Percentiles rank a stretch among this genome's conserved stretches.
Conservation (phyloP, 2,113 vertebrate species). For the Indri indri region DNA sequence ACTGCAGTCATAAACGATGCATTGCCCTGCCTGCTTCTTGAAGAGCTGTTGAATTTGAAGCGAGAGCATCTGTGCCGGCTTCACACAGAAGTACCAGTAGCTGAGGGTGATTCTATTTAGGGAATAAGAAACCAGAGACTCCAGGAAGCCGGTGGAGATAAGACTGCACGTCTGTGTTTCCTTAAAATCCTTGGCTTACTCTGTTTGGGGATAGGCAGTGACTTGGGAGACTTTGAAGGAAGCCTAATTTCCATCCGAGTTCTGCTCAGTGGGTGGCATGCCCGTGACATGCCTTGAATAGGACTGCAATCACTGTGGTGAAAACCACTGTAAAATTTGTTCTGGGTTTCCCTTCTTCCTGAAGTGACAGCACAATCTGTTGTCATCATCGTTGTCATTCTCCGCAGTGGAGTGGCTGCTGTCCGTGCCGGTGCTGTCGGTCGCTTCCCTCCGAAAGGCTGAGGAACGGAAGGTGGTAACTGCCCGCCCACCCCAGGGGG, state of each 20-base stretch:
- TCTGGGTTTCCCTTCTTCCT: conserved; percentile 65
- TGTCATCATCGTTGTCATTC: not conserved
- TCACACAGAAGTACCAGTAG: not conserved
- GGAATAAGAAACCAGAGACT: not conserved
- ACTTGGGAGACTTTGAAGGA: conserved; percentile 48
- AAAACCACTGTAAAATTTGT: conserved; percentile 67
- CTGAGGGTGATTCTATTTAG: not conserved
- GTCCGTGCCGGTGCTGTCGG: not conserved
- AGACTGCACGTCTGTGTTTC: not conserved
- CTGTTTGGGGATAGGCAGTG: not conserved
- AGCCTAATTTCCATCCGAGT: conserved; percentile 49
- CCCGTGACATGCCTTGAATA: conserved; percentile 50
- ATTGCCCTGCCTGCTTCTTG: not conserved
- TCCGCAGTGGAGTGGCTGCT: not conserved
- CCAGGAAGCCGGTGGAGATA: not conserved
- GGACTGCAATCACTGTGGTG: conserved; percentile 55
- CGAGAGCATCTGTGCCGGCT: not conserved
- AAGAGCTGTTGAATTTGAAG: not conserved
- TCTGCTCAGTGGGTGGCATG: conserved; percentile 68
- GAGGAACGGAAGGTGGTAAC: not conserved
- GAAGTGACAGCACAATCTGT: conserved; percentile 52
- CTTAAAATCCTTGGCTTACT: conserved; percentile 20
- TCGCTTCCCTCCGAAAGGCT: not conserved
- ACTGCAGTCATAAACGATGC: not conserved
- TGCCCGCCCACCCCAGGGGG: not conserved